A percentile compares a stretch with the other conserved stretches of the same genome.
Conservation (phyloP, 2,888 invertebrate species). For the Rosalia funebris region DNA sequence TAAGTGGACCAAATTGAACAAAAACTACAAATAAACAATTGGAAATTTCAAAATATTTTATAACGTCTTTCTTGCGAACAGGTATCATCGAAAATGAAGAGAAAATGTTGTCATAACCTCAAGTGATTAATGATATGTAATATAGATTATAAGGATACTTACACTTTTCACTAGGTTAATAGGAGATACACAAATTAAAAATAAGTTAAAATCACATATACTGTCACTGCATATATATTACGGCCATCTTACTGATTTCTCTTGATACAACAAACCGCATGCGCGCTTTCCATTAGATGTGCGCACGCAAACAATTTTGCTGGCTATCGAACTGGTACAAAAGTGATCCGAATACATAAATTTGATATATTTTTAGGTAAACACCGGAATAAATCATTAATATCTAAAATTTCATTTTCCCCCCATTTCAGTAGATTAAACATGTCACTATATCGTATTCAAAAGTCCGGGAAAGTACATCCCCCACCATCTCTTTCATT, state of each 20-base stretch:
- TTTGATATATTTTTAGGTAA: too few relatives aligned
- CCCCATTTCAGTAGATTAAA: too few relatives aligned
- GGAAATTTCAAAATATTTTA: conserved; percentile 10
- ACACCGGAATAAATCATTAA: too few relatives aligned
- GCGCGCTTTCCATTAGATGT: conserved; percentile 6
- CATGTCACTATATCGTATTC: too few relatives aligned
- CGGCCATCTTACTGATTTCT: conserved; percentile 43
- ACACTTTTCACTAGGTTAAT: conserved; percentile 5
- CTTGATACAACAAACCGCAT: conserved; percentile 7
- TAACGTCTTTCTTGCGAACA: conserved; percentile 12
- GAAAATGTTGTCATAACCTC: background rate
- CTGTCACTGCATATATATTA: conserved; percentile 39
- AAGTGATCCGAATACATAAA: too few relatives aligned
- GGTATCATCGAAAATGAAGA: background rate
- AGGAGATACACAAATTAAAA: background rate
- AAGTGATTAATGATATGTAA: background rate
- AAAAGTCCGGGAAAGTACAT: too few relatives aligned
- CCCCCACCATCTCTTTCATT: conserved; percentile 4
- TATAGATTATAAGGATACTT: background rate
- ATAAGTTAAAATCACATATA: conserved; percentile 4
- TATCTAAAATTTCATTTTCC: too few relatives aligned
- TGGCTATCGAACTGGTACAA: too few relatives aligned
- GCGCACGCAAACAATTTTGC: conserved; percentile 18
- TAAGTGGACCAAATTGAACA: background rate
- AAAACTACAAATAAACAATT: conserved; percentile 15